Base-by-base conservation (phyloP, 2,888 invertebrate species). In the Protophormia terraenovae region DNA sequence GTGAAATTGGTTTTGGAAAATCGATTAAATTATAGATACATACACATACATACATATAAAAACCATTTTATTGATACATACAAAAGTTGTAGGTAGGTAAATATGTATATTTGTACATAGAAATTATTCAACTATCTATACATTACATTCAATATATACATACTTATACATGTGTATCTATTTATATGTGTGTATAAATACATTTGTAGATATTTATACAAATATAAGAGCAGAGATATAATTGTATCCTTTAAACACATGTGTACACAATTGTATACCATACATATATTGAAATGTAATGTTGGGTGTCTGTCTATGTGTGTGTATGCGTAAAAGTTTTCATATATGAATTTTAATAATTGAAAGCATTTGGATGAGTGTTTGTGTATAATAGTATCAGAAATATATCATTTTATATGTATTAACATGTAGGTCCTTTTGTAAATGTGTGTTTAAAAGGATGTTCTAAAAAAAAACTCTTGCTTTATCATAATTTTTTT, bases 1-100 rank as follows among this genome's bases (percentile, higher is more conserved):
- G 79, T n/a, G n/a, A n/a, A 89, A 89, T 88, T 88, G 90, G 89
- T 89, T 89, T 90, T 89, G 90, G 89, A 91, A 91, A 91, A 91
- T 91, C 92, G 91, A 91, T 91, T 91, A 89, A 89, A 91, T 89
- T 89, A 86, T 82, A 71, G 82, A 71, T 82, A 82, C 41, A 55
- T 47, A 72, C 35, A 38, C 47, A 75, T 14, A 35, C 19, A 22
- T 27, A 47, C 14, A 29, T 19, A 67, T 22, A 22, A n/a, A 22
- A n/a, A n/a, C n/a, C n/a, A n/a, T n/a, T n/a, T n/a, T n/a, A n/a
- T n/a, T n/a, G 8, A 12, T 14, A 64, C 24, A 41, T 16, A 67
- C 12, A 24, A 47, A 47, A 27, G 16, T 58, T 58, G 27, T 58
- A 29, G 6, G n/a, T 29, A 16, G 12, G 16, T 32, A 16, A 35